Conservation (phyloP, 2,888 invertebrate genomes). For the Eremobia ochroleuca region DNA sequence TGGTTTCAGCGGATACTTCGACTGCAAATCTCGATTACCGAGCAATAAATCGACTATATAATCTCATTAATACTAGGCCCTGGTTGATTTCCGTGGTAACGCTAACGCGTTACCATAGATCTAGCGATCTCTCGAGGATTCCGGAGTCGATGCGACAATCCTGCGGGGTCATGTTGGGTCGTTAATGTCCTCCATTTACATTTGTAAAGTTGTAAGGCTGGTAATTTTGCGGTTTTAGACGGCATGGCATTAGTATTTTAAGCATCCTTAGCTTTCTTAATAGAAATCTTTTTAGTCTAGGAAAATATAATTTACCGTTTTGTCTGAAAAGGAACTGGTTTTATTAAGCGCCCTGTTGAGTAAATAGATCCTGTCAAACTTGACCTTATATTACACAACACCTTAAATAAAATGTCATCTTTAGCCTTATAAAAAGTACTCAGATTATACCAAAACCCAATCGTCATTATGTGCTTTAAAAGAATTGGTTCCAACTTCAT, state of each 20-base stretch:
- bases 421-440: neutral
- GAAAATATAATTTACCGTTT: neutral
- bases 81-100: constrained; percentile 62
- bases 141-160: constrained; percentile 45
- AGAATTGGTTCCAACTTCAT: neutral
- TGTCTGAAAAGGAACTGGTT: neutral
- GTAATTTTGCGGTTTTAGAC: constrained; percentile 16
- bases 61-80: constrained; percentile 74
- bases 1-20: constrained; percentile 61
- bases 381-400: neutral
- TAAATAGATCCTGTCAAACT: neutral
- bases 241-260: neutral
- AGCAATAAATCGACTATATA: constrained; percentile 77
- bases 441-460: constrained; percentile 1
- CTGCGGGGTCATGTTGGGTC: constrained; percentile 23
- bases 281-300: neutral
- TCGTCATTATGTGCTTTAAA: neutral
- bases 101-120: constrained; percentile 23
- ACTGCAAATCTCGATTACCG: constrained; percentile 72
- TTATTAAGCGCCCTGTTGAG: neutral
- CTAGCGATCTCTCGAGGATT: constrained; percentile 40
- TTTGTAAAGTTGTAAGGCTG: constrained; percentile 12
- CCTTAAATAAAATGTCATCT: constrained; percentile 3
- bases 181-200: constrained; percentile 29
- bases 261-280: neutral